A percentile compares a stretch with the other conserved stretches of the same genome.
These are phyloP conservation scores for Trissolcus brochymenae DNA, from an alignment of 2,888 invertebrate genomes.

Conservation along the genomic window DNA sequence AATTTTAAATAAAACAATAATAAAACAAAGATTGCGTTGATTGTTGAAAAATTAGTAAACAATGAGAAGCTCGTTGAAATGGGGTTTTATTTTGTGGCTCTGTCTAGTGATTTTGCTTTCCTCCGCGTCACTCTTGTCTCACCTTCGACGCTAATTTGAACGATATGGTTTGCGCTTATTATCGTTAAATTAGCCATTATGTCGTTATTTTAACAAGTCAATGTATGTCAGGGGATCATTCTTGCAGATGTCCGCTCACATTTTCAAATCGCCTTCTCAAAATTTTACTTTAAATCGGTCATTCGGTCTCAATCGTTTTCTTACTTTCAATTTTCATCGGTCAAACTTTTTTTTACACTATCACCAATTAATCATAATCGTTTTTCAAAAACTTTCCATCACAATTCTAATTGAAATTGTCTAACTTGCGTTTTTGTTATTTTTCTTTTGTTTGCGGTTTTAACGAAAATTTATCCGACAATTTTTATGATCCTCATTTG, in stretches of 20 bases:
- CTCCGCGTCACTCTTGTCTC: conserved; percentile 65
- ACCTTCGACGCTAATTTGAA: conserved; percentile 76
- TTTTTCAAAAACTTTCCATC: too few species aligned
- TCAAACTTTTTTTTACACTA: too few species aligned
- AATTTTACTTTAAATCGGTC: conserved; percentile 23
- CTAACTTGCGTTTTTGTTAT: too few species aligned
- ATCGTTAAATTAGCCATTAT: conserved; percentile 76
- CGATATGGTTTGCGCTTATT: conserved; percentile 75
- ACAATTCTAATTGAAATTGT: too few species aligned
- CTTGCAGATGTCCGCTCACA: conserved; percentile 46
- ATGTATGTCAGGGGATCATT: conserved; percentile 75
- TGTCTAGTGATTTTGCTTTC: conserved; percentile 50
- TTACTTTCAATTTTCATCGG: too few species aligned
- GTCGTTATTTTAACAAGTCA: conserved; percentile 77
- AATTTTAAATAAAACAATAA: neutral
- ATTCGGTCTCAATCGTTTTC: too few species aligned
- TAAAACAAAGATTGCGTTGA: too few species aligned
- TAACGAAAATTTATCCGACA: too few species aligned
- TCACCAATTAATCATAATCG: too few species aligned
- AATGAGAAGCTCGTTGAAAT: conserved; percentile 22
- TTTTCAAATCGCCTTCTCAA: conserved; percentile 56
- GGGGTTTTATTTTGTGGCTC: conserved; percentile 29
- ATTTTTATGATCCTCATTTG: too few species aligned
- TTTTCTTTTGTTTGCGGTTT: too few species aligned
- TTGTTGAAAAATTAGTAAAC: neutral